Base-by-base conservation (phyloP, 1,140 invertebrate species). In the Procambarus clarkii region DNA sequence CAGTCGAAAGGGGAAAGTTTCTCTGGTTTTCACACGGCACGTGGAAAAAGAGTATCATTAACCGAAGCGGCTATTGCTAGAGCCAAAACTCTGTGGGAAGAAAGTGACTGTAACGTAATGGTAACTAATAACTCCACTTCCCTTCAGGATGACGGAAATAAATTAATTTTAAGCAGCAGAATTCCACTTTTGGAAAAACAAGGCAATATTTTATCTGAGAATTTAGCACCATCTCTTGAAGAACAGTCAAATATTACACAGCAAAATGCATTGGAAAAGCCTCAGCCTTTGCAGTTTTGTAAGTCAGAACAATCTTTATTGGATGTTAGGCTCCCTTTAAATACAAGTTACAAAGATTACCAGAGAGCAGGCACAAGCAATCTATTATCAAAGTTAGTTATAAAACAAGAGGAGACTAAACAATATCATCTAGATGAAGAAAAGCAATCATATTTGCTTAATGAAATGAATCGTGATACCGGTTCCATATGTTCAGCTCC, bases 1-100 rank as follows among this genome's bases (percentile, higher is more conserved):
- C 69, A 74, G n/a, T 9, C 24, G 34, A 34, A 34, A 74, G 46
- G 34, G 15, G 54, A 82, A 82, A 82, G 13, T 82, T 54, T 34
- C 34, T 9, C 18, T 50, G 46, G 79, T 54, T 81, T 81, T 44
- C 50, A 82, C 4, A 85, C 71, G 46, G 83, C 83, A 74, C 21
- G 45, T 46, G 83, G 44, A 85, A 77, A 24, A 46, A 86, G 69
- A 48, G 3, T 77, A n/a, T 58, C 74, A 58, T 46, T 58, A 4
- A 50, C 24, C 7, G 9, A 54, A 54, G n/a, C 45, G 15, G 50
- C 84, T 54, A 9, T 69, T 45, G 50, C 34, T 11, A 60, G 69
- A 69, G 81, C 81, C 69, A 34, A 64, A 2, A 69, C 21, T 4
- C 69, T 83, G 21, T 83, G 81, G 81, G n/a, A 44, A 13, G 81